Conservation (phyloP, 2,113 vertebrate species). For the Dicerorhinus sumatrensis region DNA sequence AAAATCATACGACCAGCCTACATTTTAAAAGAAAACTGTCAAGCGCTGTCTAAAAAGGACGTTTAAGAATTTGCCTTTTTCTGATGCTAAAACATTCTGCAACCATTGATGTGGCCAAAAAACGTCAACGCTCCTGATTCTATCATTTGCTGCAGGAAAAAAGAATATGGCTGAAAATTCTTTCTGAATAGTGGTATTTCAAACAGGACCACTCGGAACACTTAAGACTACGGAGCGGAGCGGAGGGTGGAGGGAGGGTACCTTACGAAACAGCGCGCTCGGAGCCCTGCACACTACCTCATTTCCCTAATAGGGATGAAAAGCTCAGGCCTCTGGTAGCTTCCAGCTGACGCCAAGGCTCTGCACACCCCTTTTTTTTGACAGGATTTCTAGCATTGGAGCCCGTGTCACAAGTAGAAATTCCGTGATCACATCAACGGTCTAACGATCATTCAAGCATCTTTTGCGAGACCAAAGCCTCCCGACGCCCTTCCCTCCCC, state of each 20-base stretch:
- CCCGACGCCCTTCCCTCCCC: neutral
- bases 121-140: neutral
- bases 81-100: conserved; percentile 28
- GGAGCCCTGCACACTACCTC: conserved; percentile 55
- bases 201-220: neutral
- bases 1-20: neutral
- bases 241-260: neutral
- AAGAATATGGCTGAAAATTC: conserved; percentile 55
- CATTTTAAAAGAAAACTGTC: neutral
- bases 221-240: neutral
- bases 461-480: neutral
- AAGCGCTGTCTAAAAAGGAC: neutral
- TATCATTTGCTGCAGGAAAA: neutral
- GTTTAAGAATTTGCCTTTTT: neutral
- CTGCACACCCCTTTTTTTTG: conserved; percentile 85
- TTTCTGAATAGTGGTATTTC: neutral
- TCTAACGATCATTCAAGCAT: neutral
- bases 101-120: neutral
- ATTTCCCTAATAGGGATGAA: conserved; percentile 87
- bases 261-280: conserved; percentile 38
- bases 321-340: conserved; percentile 81
- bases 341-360: conserved; percentile 81
- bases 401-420: neutral
- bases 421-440: neutral
- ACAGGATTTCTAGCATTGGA: conserved; percentile 72